Evolutionary conservation across 2,797 vertebrate genomes (phyloP), one percentile per base, ranked within the genome.

Genomic region (Crenichthys baileyi): DNA sequence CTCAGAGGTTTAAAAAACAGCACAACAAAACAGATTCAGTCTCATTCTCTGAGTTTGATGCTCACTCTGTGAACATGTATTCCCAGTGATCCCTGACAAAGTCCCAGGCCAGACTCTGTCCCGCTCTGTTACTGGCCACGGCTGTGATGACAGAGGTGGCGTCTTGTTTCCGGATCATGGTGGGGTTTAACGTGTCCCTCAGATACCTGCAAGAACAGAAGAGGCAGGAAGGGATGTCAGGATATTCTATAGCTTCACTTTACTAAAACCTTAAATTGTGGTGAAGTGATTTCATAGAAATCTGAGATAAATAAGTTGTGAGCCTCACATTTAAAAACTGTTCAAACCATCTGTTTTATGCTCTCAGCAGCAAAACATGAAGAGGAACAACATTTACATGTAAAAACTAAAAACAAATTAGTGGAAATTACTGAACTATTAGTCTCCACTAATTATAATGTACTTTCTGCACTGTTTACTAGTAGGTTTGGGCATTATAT

Each of bases 161-260:
- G 0, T 99, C 98, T 91, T 99, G 98, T 83, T 90, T 98, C 6
- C 97, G 95, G 88, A 99, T 98, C 93, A 94, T 89, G 0, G 1
- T 0, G 2, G 97, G 6, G 79, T 97, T 85, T 0, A 98, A 83
- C 0, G 95, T 91, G 88, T 95, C 97, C 4, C 86, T 73, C 80
- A 99, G 95, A 83, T 96, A 97, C 85, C 98, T 92, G 76, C 4
- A 4, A 36, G 31, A 67, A 63, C 51, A 83, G 26, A 73, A 24
- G 7, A 76, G 12, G 72, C 58, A 81, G 31, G 61, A 68, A 3
- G 8, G 56, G 50, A 15, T 44, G 4, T 72, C 50, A 61, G 29
- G 24, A 58, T 12, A 1, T 56, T 56, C 26, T 26, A 24, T n/a
- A n/a, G 24, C 9, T 5, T 58, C n/a, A 12, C 24, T n/a, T 58